Percentiles rank a stretch among this genome's conserved stretches.
Conservation (phyloP, 2,888 invertebrate genomes). For the Cenopis cana region DNA sequence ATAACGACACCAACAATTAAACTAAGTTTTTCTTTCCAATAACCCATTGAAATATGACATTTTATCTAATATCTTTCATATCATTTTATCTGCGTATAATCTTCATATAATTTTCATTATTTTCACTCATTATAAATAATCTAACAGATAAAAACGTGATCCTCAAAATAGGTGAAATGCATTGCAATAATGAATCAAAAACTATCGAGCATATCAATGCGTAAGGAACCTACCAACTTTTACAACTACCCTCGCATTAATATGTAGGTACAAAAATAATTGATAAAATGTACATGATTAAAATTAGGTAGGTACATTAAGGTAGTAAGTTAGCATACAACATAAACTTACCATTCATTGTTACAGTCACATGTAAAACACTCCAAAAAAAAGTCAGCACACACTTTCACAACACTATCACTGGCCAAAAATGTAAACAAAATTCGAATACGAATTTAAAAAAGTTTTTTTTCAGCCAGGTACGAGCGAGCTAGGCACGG, state of each 20-base stretch:
- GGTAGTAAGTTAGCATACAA: not conserved
- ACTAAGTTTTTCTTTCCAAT: no score
- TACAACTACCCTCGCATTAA: constrained; percentile 1
- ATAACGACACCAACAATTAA: no score
- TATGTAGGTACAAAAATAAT: not conserved
- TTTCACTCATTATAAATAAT: no score
- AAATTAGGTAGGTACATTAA: not conserved
- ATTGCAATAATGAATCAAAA: not conserved
- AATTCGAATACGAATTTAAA: not conserved
- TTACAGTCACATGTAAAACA: constrained; percentile 15
- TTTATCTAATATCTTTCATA: no score
- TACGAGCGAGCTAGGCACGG: constrained; percentile 31
- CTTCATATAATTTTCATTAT: no score
- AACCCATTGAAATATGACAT: no score
- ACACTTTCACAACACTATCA: constrained; percentile 38
- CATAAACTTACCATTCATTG: constrained; percentile 31
- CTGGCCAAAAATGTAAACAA: constrained; percentile 9
- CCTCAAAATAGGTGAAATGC: no score
- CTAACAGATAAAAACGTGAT: no score
- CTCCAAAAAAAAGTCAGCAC: constrained; percentile 7
- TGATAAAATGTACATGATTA: not conserved
- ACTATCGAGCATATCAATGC: not conserved
- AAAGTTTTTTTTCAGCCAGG: constrained; percentile 30
- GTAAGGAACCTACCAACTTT: not conserved
- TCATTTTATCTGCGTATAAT: no score